Evolutionary conservation across 23 tunicate species (phyloP).

Genomic region (Trididemnum nubilum): DNA sequence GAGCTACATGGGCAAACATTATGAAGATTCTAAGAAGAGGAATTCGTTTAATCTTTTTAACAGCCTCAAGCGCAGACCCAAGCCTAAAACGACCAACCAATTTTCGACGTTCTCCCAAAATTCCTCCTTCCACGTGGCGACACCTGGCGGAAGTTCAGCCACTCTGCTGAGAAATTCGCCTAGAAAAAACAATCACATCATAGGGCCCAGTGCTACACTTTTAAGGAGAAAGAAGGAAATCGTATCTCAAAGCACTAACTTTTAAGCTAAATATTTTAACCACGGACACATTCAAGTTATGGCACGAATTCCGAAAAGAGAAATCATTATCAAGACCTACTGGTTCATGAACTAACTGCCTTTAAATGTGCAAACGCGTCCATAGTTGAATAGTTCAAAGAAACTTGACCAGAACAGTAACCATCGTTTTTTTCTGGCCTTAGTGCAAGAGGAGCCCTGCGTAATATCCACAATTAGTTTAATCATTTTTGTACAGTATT

Average conservation of each 20-base stretch:
- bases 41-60: not conserved
- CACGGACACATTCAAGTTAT: too few species aligned
- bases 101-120: constrained; percentile 8
- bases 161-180: constrained; percentile 1
- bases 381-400: too few species aligned
- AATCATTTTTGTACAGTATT: too few species aligned
- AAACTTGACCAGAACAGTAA: too few species aligned
- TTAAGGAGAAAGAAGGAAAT: not conserved
- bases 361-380: too few species aligned
- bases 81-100: not conserved
- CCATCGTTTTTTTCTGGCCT: too few species aligned
- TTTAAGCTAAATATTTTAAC: too few species aligned
- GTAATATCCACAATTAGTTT: too few species aligned
- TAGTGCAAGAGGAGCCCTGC: too few species aligned
- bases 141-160: not conserved
- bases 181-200: not conserved
- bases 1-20: constrained; percentile 4
- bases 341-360: too few species aligned
- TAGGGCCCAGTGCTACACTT: not conserved
- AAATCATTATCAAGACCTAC: too few species aligned
- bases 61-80: constrained; percentile 15
- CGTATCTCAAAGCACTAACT: not conserved
- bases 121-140: not conserved
- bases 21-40: not conserved
- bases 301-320: too few species aligned